These are phyloP conservation scores for Colletes collaris DNA, from an alignment of 2,888 invertebrate species.

Conservation along the genomic window DNA sequence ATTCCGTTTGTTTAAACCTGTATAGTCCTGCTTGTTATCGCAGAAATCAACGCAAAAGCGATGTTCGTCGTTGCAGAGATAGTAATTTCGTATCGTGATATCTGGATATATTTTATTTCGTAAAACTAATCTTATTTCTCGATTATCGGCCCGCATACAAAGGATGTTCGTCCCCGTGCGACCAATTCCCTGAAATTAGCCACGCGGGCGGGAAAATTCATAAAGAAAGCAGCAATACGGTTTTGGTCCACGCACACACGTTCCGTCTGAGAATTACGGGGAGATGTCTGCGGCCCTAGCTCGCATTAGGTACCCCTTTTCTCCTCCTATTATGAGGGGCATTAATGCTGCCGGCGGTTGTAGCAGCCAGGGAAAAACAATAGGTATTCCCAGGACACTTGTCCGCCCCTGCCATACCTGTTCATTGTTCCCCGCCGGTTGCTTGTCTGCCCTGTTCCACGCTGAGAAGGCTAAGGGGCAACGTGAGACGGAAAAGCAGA, in stretches of 20 bases:
- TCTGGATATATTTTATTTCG: too few relatives aligned
- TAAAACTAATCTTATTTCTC: not conserved
- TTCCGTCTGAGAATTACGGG: constrained; percentile 54
- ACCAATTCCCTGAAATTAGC: constrained; percentile 20
- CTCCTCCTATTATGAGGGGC: constrained; percentile 56
- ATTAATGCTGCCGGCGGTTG: constrained; percentile 68
- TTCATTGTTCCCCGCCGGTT: constrained; percentile 57
- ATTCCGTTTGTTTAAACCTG: too few relatives aligned
- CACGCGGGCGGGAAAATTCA: constrained; percentile 9
- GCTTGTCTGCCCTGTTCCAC: constrained; percentile 27
- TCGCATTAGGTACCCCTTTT: constrained; percentile 57
- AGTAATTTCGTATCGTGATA: too few relatives aligned
- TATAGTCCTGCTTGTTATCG: too few relatives aligned
- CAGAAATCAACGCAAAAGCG: too few relatives aligned
- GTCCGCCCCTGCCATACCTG: constrained; percentile 62
- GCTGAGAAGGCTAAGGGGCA: constrained; percentile 14
- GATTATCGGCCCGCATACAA: not conserved
- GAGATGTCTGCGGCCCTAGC: constrained; percentile 43
- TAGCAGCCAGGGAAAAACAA: constrained; percentile 64
- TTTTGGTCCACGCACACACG: constrained; percentile 14
- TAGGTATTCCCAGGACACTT: constrained; percentile 70
- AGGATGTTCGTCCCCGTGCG: not conserved
- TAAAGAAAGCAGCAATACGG: constrained; percentile 21
- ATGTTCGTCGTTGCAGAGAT: too few relatives aligned
- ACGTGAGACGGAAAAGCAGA: constrained; percentile 4